These are phyloP conservation scores for Lycocerus yunnanus DNA, from an alignment of 2,888 invertebrate species.

Conservation along the genomic window DNA sequence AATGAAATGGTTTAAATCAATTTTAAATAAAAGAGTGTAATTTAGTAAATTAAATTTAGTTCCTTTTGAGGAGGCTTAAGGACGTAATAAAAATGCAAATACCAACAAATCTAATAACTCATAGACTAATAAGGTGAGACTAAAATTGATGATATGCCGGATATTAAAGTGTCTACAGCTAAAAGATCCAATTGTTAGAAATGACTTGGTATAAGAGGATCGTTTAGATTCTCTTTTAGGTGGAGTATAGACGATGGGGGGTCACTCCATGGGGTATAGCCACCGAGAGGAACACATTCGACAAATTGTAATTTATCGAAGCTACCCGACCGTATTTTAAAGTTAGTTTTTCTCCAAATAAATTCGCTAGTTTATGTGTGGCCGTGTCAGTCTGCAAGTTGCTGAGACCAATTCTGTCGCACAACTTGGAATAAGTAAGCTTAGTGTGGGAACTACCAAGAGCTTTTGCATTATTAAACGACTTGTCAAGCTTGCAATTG, in stretches of 20 bases:
- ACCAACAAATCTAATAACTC: slow-evolving; percentile 28
- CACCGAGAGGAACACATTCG: slow-evolving; percentile 50
- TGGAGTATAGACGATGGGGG: slow-evolving; percentile 48
- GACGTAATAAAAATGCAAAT: slow-evolving; percentile 35
- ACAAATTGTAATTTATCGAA: slow-evolving; percentile 57
- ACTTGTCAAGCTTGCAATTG: slow-evolving; percentile 31
- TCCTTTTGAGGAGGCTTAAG: background rate
- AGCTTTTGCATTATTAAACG: slow-evolving; percentile 31
- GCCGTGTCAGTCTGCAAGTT: slow-evolving; percentile 43
- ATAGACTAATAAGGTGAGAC: slow-evolving; percentile 40
- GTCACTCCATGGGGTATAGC: slow-evolving; percentile 51
- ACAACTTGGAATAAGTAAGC: slow-evolving; percentile 23
- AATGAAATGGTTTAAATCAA: background rate
- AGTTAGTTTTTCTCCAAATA: slow-evolving; percentile 47
- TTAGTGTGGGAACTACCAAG: slow-evolving; percentile 28
- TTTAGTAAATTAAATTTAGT: background rate
- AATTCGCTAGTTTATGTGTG: slow-evolving; percentile 53
- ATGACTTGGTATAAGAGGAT: slow-evolving; percentile 37
- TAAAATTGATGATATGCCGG: slow-evolving; percentile 49
- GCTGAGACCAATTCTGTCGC: slow-evolving; percentile 29
- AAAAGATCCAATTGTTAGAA: slow-evolving; percentile 48
- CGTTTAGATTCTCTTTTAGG: slow-evolving; percentile 41
- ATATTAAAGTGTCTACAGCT: slow-evolving; percentile 50
- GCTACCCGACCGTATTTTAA: slow-evolving; percentile 43
- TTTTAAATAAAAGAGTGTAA: background rate